These are phyloP conservation scores for Andrena bicolor DNA, from an alignment of 2,888 invertebrate genomes.

Conservation along the genomic window DNA sequence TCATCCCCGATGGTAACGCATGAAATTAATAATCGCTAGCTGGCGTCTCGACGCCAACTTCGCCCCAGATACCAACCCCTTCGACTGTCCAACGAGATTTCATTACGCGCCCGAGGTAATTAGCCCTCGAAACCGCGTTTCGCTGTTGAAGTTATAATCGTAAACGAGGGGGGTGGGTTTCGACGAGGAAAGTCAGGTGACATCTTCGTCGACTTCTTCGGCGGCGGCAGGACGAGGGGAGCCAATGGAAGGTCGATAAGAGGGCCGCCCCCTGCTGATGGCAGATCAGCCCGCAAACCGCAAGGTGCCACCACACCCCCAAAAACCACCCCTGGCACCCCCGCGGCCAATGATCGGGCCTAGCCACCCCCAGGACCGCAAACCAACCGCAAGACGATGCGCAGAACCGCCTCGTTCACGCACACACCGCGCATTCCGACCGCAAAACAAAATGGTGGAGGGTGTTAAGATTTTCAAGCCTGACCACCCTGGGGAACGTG, in stretches of 20 bases:
- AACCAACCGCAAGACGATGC: conserved; percentile 85
- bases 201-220: conserved; percentile 62
- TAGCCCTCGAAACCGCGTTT: neutral
- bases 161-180: conserved; percentile 13
- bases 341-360: conserved; percentile 85
- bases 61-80: neutral
- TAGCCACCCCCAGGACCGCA: conserved; percentile 84
- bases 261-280: conserved; percentile 76
- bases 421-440: conserved; percentile 78
- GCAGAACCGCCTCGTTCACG: conserved; percentile 80
- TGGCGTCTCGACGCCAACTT: conserved; percentile 2
- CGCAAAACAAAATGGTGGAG: conserved; percentile 84
- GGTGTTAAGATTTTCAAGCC: conserved; percentile 67
- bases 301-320: conserved; percentile 85
- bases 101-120: conserved; percentile 20
- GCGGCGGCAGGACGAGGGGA: conserved; percentile 56
- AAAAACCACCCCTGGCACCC: conserved; percentile 83
- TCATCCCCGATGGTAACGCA: neutral
- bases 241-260: conserved; percentile 83
- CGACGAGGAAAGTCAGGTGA: conserved; percentile 30
- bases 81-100: conserved; percentile 22
- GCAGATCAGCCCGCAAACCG: conserved; percentile 84
- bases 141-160: conserved; percentile 13
- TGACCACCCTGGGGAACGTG: conserved; percentile 6
- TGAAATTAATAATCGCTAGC: conserved; percentile 27